phyloP scores from a whole-genome alignment of 2,888 invertebrate species.

The Aporophyla lueneburgensis region DNA sequence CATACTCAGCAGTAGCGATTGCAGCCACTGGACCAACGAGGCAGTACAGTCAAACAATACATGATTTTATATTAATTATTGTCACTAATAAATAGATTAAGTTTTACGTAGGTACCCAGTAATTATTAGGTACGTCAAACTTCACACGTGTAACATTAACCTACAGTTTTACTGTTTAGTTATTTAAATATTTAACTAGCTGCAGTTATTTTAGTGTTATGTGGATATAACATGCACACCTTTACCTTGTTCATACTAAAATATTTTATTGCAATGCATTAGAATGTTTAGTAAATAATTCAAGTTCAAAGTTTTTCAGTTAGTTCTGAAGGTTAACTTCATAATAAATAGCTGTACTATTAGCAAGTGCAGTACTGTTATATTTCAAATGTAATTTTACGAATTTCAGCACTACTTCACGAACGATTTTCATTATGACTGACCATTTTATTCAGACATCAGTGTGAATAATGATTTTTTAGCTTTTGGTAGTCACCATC shows the following conservation, averaged over 20 bases:
- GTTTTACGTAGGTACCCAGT: too few species aligned
- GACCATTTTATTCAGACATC: neutral
- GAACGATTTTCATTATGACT: neutral
- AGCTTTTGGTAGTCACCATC: neutral
- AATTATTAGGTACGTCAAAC: neutral
- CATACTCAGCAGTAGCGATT: neutral
- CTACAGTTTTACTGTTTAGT: conserved; percentile 5
- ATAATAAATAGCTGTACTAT: conserved; percentile 2
- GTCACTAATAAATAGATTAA: neutral
- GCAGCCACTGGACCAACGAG: too few species aligned
- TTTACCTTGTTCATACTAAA: conserved; percentile 8
- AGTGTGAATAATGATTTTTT: neutral
- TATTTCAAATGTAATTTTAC: conserved; percentile 9
- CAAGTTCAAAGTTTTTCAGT: conserved; percentile 37
- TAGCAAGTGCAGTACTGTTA: neutral
- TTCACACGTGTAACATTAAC: conserved; percentile 13
- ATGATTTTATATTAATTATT: neutral
- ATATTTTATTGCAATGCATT: conserved; percentile 28
- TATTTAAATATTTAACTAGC: conserved; percentile 16
- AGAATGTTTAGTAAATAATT: conserved; percentile 35
- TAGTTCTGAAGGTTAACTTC: conserved; percentile 17
- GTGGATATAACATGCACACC: conserved; percentile 26
- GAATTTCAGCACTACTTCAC: neutral
- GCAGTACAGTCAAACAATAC: neutral
- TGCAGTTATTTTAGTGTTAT: conserved; percentile 19